These are phyloP conservation scores for Clivina fossor DNA, from an alignment of 2,888 invertebrate genomes.

Conservation along the genomic window DNA sequence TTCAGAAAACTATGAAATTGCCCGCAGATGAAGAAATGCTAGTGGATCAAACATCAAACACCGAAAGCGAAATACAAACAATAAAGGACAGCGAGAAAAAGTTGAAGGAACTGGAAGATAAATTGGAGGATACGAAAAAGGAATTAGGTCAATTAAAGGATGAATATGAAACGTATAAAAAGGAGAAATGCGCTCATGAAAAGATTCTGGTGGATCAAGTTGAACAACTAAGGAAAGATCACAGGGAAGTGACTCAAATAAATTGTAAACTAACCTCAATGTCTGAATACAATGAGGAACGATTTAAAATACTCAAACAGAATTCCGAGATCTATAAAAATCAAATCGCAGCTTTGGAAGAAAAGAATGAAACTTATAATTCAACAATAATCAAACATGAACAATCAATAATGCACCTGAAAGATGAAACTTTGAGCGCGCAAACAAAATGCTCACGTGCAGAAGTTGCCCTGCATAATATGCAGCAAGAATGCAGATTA, in stretches of 20 bases:
- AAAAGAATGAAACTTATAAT: conserved; percentile 81
- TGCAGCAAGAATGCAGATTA: conserved; percentile 76
- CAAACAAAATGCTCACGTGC: conserved; percentile 71
- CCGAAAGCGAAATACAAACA: conserved; percentile 39
- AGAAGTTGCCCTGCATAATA: conserved; percentile 71
- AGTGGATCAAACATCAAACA: conserved; percentile 43
- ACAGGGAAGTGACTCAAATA: conserved; percentile 70
- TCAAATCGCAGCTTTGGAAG: conserved; percentile 82
- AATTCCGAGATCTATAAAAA: conserved; percentile 79
- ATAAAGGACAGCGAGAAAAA: conserved; percentile 54
- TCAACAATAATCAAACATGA: conserved; percentile 84
- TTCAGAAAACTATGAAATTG: conserved; percentile 64
- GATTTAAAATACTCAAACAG: conserved; percentile 74
- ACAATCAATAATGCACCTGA: conserved; percentile 74
- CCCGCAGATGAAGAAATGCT: conserved; percentile 53
- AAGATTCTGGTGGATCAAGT: conserved; percentile 81
- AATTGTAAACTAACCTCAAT: conserved; percentile 81
- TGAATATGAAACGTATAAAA: conserved; percentile 82
- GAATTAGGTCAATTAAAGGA: conserved; percentile 74
- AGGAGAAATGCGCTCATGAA: conserved; percentile 83
- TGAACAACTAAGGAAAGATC: conserved; percentile 76
- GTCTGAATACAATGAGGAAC: conserved; percentile 81
- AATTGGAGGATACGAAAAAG: conserved; percentile 61
- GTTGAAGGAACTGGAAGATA: conserved; percentile 57
- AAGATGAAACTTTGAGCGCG: conserved; percentile 74